These are phyloP conservation scores for Apamea sordens DNA, from an alignment of 2,888 invertebrate genomes.

Conservation along the genomic window DNA sequence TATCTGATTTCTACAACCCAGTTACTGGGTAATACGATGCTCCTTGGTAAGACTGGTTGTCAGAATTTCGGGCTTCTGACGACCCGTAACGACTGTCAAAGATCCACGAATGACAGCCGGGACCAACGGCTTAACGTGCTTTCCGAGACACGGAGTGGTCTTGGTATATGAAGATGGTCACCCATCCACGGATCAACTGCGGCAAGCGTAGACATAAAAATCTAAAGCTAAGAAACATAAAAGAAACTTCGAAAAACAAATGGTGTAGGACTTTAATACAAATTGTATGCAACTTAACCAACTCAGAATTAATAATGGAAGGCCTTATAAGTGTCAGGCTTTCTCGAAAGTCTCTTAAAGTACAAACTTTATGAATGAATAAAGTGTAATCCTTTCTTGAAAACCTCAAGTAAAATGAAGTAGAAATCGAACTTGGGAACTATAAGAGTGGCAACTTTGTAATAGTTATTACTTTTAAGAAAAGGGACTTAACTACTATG, in stretches of 20 bases:
- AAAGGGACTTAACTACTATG: neutral
- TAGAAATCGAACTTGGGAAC: neutral
- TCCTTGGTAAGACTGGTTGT: too few relatives aligned
- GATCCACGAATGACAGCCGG: too few relatives aligned
- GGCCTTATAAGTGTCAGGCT: neutral
- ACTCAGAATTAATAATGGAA: neutral
- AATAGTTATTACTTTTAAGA: slow-evolving; percentile 23
- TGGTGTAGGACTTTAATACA: neutral
- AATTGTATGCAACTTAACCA: neutral
- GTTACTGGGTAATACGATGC: neutral
- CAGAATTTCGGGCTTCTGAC: too few relatives aligned
- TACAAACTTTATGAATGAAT: neutral
- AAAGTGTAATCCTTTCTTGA: slow-evolving; percentile 22
- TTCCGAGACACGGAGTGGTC: too few relatives aligned
- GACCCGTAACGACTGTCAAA: too few relatives aligned
- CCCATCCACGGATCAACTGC: too few relatives aligned
- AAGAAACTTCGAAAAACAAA: neutral
- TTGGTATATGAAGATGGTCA: too few relatives aligned
- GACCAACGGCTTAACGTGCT: too few relatives aligned
- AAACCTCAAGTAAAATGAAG: slow-evolving; percentile 24
- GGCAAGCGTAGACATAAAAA: too few relatives aligned
- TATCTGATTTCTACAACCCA: too few relatives aligned
- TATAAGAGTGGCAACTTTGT: slow-evolving; percentile 1
- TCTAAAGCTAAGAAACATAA: neutral
- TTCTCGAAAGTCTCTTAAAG: neutral